Evolutionary conservation across 2,888 invertebrate genomes (phyloP).

Genomic region (Drosophila mulleri): DNA sequence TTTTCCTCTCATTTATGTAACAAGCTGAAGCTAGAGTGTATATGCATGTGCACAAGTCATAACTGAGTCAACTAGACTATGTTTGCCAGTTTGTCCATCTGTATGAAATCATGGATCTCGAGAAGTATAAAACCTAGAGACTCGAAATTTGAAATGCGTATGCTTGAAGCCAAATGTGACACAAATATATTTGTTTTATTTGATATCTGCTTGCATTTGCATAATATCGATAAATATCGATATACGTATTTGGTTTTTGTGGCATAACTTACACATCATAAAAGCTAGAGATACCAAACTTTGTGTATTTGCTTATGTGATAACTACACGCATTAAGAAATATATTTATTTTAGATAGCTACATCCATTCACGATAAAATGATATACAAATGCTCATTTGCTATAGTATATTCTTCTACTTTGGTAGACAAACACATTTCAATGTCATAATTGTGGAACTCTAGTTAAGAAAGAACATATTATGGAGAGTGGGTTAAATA

Average conservation of each 20-base stretch:
- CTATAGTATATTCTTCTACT: background rate
- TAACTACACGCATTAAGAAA: background rate
- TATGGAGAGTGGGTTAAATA: too few relatives aligned
- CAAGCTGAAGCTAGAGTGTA: too few relatives aligned
- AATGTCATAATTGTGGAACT: background rate
- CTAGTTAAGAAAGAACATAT: background rate
- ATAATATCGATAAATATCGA: background rate
- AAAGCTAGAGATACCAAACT: background rate
- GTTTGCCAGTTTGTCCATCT: background rate
- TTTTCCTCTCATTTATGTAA: background rate
- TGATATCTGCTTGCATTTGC: background rate
- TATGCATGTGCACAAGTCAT: background rate
- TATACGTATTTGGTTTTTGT: background rate
- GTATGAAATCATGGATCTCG: background rate
- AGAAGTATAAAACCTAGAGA: background rate
- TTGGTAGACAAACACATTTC: background rate
- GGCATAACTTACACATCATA: background rate
- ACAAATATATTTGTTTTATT: background rate
- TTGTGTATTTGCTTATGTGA: rapidly evolving
- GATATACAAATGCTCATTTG: too few relatives aligned
- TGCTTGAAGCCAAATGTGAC: background rate
- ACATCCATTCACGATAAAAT: too few relatives aligned
- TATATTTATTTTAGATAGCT: rapidly evolving
- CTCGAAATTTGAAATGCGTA: background rate
- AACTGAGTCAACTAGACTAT: background rate